Base-by-base conservation (phyloP, 37 sponge, comb jelly and placozoan species). In the Tethya wilhelma region DNA sequence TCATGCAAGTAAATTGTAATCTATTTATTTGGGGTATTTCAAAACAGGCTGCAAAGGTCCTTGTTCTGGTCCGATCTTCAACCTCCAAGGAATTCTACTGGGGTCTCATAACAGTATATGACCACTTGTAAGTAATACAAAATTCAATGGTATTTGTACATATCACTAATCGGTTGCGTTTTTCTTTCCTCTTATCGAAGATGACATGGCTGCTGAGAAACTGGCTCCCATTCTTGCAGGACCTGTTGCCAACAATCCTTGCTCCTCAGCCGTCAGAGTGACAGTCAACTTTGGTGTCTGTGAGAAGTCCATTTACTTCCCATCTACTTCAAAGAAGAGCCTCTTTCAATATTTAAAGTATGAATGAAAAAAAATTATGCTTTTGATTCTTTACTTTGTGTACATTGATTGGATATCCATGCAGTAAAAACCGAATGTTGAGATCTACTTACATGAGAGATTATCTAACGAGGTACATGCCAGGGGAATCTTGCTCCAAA, bases 191-290 rank as follows among this genome's bases (percentile, higher is more conserved):
- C n/a, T n/a, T n/a, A n/a, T n/a, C n/a, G n/a, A n/a, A 49, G 53
- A 14, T 49, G 67, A 67, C 14, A 25, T 20, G 5, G 67, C 29
- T 5, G 19, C 4, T n/a, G 44, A 20, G 23, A 44, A 41, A 43
- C 20, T 71, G 5, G 5, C n/a, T 4, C 43, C 71, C 46, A 71
- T 71, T 45, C 44, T 49, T 0, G 59, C 79, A 32, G 82, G 72
- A 1, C 88, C 87, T 7, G 59, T 79, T 19, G 74, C 84, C 40
- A 78, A 64, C 56, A 91, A 91, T 44, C 84, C 88, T 40, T 59
- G 71, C 30, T 40, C 65, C 46, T 38, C 19, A 14, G 88, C 93
- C 9, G 77, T 79, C 30, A 71, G 53, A 23, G 56, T 83, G 23
- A 55, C 58, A 28, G 37, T 87, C 23, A 38, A 64, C 34, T 76